Evolutionary conservation across 2,113 vertebrate genomes (phyloP).

Genomic region (Peromyscus californicus): DNA sequence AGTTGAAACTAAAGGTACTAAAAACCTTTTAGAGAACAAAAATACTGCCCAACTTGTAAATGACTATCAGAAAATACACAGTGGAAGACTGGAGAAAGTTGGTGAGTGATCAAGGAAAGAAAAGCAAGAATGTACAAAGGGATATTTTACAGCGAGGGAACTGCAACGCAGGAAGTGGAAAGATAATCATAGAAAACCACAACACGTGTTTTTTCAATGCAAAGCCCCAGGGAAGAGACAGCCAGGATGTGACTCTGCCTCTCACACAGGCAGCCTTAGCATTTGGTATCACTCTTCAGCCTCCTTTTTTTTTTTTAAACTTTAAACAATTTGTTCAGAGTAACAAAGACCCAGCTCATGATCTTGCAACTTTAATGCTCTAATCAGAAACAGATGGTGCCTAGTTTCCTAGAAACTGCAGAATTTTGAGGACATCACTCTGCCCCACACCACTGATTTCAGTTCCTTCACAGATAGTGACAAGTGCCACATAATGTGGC

Average conservation of each 20-base stretch:
- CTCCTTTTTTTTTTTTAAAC: slow-evolving; percentile 10
- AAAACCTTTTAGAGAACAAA: slow-evolving; percentile 32
- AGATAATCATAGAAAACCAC: slow-evolving; percentile 75
- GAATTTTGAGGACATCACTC: slow-evolving; percentile 63
- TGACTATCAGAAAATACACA: neutral
- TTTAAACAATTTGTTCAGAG: slow-evolving; percentile 77
- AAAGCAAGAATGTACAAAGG: slow-evolving; percentile 47
- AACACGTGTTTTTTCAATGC: slow-evolving; percentile 78
- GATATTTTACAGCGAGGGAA: slow-evolving; percentile 72
- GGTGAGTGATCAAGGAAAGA: neutral
- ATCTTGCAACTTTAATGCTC: slow-evolving; percentile 54
- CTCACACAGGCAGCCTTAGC: slow-evolving; percentile 56
- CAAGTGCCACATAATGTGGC: neutral
- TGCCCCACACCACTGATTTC: slow-evolving; percentile 22
- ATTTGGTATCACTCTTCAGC: slow-evolving; percentile 47
- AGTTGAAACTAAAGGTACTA: slow-evolving; percentile 48
- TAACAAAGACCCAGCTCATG: slow-evolving; percentile 57
- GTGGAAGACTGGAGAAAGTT: slow-evolving; percentile 28
- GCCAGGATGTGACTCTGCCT: slow-evolving; percentile 41
- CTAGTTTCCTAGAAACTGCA: slow-evolving; percentile 79
- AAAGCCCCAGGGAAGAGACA: slow-evolving; percentile 66
- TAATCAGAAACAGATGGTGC: slow-evolving; percentile 80
- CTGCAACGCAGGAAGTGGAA: slow-evolving; percentile 70
- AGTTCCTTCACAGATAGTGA: slow-evolving; percentile 63
- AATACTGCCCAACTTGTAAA: neutral